These are phyloP conservation scores for Ypsolopha scabrella DNA, from an alignment of 2,888 invertebrate genomes.

Conservation along the genomic window DNA sequence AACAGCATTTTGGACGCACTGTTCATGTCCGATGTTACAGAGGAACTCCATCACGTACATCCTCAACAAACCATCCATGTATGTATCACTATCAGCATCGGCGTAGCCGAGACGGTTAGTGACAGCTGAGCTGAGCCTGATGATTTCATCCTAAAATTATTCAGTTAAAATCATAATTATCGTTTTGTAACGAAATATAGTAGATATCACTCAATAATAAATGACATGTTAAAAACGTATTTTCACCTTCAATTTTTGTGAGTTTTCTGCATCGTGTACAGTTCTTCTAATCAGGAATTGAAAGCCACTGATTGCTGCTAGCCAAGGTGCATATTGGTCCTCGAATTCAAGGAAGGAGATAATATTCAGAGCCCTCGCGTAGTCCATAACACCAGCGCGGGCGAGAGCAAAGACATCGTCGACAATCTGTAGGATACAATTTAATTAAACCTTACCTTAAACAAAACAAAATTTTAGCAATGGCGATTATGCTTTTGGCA, in stretches of 20 bases:
- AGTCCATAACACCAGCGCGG: conserved; percentile 58
- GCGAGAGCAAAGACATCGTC: conserved; percentile 75
- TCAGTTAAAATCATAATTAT: conserved; percentile 5
- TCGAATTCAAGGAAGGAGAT: conserved; percentile 70
- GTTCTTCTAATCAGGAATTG: conserved; percentile 47
- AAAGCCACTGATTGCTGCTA: conserved; percentile 68
- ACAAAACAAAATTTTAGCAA: background rate
- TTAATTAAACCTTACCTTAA: background rate
- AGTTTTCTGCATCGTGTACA: conserved; percentile 35
- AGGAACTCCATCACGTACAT: conserved; percentile 69
- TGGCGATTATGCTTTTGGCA: background rate
- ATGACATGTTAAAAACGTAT: background rate
- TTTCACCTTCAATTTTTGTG: conserved; percentile 31
- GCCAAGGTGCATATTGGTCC: conserved; percentile 78
- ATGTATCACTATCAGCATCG: conserved; percentile 50
- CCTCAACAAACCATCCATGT: conserved; percentile 64
- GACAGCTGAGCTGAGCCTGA: conserved; percentile 46
- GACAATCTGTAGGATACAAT: conserved; percentile 43
- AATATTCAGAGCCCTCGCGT: conserved; percentile 67
- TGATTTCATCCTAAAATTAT: conserved; percentile 44
- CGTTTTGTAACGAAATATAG: no score
- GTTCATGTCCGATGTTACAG: conserved; percentile 52
- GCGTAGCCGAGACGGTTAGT: conserved; percentile 61
- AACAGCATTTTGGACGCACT: conserved; percentile 44
- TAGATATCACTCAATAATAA: background rate